Conservation (phyloP, 1,140 invertebrate genomes). For the Pseudomyrmex concolor region DNA sequence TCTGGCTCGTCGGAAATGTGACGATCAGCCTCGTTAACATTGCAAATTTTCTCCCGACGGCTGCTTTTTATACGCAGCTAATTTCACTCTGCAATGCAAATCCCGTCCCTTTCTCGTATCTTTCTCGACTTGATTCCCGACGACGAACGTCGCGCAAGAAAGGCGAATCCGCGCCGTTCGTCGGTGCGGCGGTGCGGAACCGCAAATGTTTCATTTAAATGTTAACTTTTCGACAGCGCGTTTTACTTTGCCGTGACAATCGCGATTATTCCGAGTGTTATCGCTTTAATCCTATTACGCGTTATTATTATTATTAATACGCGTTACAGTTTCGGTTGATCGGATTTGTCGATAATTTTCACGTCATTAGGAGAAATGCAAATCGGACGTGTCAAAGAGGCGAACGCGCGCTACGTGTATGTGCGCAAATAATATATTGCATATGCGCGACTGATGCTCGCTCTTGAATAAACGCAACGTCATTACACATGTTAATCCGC, state of each 20-base stretch:
- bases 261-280: background rate
- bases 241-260: background rate
- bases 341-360: background rate
- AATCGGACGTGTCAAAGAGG: background rate
- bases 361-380: conserved; percentile 4
- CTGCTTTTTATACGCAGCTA: conserved; percentile 66
- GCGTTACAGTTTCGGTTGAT: background rate
- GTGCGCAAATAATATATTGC: background rate
- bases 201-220: background rate
- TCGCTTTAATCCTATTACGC: background rate
- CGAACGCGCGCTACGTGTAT: background rate
- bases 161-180: background rate
- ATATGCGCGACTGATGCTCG: background rate
- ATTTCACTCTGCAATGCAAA: conserved; percentile 77
- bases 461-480: background rate
- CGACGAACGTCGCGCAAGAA: conserved; percentile 26
- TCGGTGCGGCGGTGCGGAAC: background rate
- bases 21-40: conserved; percentile 75
- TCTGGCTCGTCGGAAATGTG: conserved; percentile 55
- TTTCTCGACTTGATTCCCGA: background rate
- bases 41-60: conserved; percentile 67
- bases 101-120: conserved; percentile 33
- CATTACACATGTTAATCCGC: conserved; percentile 15
- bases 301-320: conserved; percentile 19
- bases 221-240: background rate